Base-by-base conservation (phyloP, 2,888 invertebrate species). In the Andrena chrysosceles region DNA sequence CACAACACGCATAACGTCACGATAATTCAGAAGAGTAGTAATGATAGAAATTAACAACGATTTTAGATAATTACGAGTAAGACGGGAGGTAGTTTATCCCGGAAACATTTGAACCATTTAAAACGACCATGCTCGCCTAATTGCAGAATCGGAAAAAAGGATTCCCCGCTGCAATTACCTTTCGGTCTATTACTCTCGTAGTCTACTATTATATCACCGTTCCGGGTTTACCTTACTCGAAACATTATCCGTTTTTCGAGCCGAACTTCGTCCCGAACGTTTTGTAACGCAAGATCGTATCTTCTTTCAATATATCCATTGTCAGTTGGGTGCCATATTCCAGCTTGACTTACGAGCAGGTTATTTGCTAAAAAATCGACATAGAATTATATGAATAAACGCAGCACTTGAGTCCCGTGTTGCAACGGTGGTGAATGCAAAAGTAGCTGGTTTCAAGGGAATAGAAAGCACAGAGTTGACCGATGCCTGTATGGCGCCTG, bases 401-500 rank as follows among this genome's bases (percentile, higher is more conserved):
- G 2, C 7, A 31, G 6, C 10, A 7, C 10, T 33, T 29, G 13
- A n/a, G 42, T 13, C 8, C 3, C 13, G n/a, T 13, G 6, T 3
- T 2, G n/a, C 2, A 1, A 23, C 6, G 8, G 8, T 42, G 29
- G 10, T 31, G 20, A 29, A 59, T n/a, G 23, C 2, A 62, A 54
- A 68, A 33, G 62, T 60, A 42, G 23, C 8, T 10, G 10, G 20
- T 63, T 78, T 69, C 35, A 73, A 69, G 20, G 73, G 52, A 70
- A 74, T 79, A 63, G 80, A 79, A 77, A 73, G 69, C 56, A 66
- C 3, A 10, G 31, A 26, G 62, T 54, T 56, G 13, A 26, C 59
- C 49, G 33, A 5, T 71, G 62, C 62, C 42, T 49, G 35, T 26
- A 26, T 48, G 82, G 83, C 77, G 83, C 73, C 83, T 82, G 26